Evolutionary conservation across 2,113 vertebrate genomes (phyloP).

Genomic region (Sinosuthora webbiana): DNA sequence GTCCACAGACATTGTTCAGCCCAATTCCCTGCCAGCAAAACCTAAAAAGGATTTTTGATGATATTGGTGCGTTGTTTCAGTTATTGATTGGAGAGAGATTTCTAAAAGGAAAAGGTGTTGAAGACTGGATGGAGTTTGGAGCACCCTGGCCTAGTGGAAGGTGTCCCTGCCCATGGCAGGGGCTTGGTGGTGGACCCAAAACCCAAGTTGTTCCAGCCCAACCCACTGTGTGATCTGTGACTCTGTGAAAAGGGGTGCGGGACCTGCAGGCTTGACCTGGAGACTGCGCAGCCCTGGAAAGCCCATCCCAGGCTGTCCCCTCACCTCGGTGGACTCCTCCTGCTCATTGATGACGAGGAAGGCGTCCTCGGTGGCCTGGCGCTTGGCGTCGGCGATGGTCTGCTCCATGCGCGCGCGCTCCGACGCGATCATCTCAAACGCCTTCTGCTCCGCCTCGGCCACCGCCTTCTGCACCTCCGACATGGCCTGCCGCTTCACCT

Average conservation of each 20-base stretch:
- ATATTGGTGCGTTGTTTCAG: neutral
- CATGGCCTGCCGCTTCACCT: conserved; percentile 99
- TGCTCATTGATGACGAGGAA: conserved; percentile 97
- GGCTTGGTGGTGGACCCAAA: too few species aligned
- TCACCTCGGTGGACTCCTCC: conserved; percentile 97
- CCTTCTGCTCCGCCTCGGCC: conserved; percentile 96
- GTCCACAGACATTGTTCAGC: neutral
- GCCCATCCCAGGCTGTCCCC: neutral
- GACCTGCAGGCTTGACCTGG: neutral
- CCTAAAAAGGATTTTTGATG: neutral
- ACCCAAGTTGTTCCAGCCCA: too few species aligned
- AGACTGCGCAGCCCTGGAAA: neutral
- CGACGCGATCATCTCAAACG: conserved; percentile 94
- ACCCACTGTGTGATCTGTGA: fast-evolving
- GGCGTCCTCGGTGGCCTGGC: conserved; percentile 92
- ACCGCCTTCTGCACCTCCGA: conserved; percentile 98
- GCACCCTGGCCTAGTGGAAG: neutral
- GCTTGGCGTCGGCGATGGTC: conserved; percentile 91
- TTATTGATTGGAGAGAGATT: neutral
- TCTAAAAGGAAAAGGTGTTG: neutral
- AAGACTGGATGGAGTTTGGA: neutral
- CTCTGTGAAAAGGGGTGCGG: too few species aligned
- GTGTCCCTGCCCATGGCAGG: neutral
- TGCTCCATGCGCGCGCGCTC: conserved; percentile 98
- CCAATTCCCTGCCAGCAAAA: neutral